phyloP scores from a whole-genome alignment of 2,888 invertebrate genomes.

The Gortyna flavago region DNA sequence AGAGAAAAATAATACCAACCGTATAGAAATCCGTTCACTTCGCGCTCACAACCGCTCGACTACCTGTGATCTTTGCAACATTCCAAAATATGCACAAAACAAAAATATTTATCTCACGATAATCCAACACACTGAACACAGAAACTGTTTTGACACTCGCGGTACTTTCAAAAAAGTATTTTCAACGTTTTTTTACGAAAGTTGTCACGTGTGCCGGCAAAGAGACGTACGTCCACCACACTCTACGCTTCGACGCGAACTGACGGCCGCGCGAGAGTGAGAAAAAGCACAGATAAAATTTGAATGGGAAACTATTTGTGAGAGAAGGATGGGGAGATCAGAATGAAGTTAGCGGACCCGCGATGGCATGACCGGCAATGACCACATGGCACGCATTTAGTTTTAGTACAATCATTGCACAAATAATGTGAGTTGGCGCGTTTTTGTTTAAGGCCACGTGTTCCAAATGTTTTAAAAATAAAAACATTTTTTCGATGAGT shows the following conservation, averaged over 20 bases:
- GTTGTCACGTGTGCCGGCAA: constrained; percentile 76
- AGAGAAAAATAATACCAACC: constrained; percentile 79
- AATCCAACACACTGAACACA: constrained; percentile 69
- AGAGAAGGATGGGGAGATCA: constrained; percentile 73
- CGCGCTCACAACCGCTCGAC: constrained; percentile 67
- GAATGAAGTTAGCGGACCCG: constrained; percentile 81
- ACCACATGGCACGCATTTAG: constrained; percentile 87
- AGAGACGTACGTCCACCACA: constrained; percentile 67
- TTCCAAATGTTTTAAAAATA: constrained; percentile 76
- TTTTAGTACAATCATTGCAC: constrained; percentile 84
- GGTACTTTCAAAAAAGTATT: constrained; percentile 79
- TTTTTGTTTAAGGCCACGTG: constrained; percentile 86
- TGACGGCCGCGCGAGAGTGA: constrained; percentile 79
- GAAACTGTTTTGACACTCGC: constrained; percentile 73
- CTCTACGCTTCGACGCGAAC: constrained; percentile 74
- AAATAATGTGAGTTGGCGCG: constrained; percentile 85
- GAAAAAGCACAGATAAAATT: constrained; percentile 78
- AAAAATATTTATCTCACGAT: constrained; percentile 69
- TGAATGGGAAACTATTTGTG: constrained; percentile 70
- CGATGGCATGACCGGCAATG: constrained; percentile 80
- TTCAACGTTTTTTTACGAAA: constrained; percentile 85
- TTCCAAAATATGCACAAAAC: constrained; percentile 80
- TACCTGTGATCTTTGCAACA: constrained; percentile 81
- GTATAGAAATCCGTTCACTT: constrained; percentile 79
- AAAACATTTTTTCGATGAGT: constrained; percentile 62